phyloP scores from a whole-genome alignment of 2,113 vertebrate genomes.

The Ranitomeya imitator region DNA sequence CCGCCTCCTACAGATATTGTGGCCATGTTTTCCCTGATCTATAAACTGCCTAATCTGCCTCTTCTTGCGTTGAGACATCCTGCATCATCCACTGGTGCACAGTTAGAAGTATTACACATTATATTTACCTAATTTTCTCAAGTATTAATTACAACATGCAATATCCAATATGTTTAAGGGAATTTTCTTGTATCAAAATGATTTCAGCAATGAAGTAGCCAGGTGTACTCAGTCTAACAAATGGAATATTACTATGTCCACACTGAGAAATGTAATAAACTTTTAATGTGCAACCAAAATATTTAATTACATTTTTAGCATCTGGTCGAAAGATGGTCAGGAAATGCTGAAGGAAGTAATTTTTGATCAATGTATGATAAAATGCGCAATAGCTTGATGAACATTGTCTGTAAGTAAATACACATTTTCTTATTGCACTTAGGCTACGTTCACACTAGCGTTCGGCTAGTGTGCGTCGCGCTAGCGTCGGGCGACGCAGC shows the following conservation, averaged over 20 bases:
- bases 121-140: background rate
- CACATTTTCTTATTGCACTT: too few relatives aligned
- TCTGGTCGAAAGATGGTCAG: conserved; percentile 44
- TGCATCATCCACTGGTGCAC: too few relatives aligned
- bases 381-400: background rate
- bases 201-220: background rate
- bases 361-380: conserved; percentile 22
- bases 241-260: conserved; percentile 15
- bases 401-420: background rate
- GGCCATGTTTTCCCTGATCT: too few relatives aligned
- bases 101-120: background rate
- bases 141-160: background rate
- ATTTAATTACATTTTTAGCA: conserved; percentile 46
- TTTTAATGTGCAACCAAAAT: conserved; percentile 32
- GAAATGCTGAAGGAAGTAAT: conserved; percentile 13
- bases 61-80: too few relatives aligned
- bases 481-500: too few relatives aligned
- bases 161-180: background rate
- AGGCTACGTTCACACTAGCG: too few relatives aligned
- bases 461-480: too few relatives aligned
- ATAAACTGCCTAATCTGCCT: too few relatives aligned
- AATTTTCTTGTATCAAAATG: background rate
- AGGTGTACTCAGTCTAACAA: conserved; percentile 10
- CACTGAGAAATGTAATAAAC: conserved; percentile 24
- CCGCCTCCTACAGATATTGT: too few relatives aligned